Conservation (phyloP, 92 coral and sea anemone species). For the Blastomussa wellsi region DNA sequence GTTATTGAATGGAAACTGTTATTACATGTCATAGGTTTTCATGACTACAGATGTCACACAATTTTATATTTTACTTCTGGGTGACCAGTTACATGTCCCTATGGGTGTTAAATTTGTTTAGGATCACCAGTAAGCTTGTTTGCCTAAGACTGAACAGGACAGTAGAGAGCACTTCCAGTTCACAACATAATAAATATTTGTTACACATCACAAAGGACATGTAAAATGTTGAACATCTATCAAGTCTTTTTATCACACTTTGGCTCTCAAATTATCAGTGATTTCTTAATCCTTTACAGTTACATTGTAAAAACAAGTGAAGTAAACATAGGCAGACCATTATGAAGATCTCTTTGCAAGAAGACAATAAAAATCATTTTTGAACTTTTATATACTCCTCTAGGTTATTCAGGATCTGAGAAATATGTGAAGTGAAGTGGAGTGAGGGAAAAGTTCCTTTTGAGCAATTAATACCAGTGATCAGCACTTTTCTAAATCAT, state of each 20-base stretch:
- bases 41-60: too few species aligned
- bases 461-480: not conserved
- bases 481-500: conserved; percentile 5
- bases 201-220: not conserved
- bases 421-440: not conserved
- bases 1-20: not conserved
- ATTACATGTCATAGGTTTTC: too few species aligned
- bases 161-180: not conserved
- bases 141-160: too few species aligned
- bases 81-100: too few species aligned
- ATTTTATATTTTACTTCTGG: too few species aligned
- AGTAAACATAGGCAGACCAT: not conserved
- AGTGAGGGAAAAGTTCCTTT: not conserved
- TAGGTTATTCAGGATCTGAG: not conserved
- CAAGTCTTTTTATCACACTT: not conserved
- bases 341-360: not conserved
- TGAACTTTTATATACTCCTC: not conserved
- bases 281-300: not conserved
- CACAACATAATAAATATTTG: not conserved
- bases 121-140: not conserved
- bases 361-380: not conserved
- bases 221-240: not conserved
- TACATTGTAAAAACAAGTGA: not conserved
- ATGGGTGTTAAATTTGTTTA: not conserved
- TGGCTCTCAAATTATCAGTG: not conserved